Percentiles rank a stretch among this genome's conserved stretches.
Evolutionary conservation across 1,140 invertebrate species (phyloP).

Genomic region (Augochlora pura): DNA sequence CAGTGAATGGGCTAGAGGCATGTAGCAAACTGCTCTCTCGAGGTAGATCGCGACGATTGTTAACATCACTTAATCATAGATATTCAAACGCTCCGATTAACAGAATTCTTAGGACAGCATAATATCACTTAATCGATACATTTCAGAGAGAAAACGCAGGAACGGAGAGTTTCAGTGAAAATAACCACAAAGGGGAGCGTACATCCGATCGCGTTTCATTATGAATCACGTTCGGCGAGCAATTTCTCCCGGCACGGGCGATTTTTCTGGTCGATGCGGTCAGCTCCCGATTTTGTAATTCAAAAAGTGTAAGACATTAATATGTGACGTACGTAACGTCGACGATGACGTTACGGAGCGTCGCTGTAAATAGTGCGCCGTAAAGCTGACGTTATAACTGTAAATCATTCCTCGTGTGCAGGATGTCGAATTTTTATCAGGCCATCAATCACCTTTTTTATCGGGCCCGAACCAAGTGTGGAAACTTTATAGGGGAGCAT

Average conservation of each 20-base stretch:
- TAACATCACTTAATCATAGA: constrained; percentile 29
- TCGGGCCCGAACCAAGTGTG: constrained; percentile 1
- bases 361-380: constrained; percentile 40
- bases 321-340: constrained; percentile 39
- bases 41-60: constrained; percentile 47
- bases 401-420: constrained; percentile 39
- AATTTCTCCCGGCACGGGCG: not conserved
- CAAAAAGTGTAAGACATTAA: constrained; percentile 29
- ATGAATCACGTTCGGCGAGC: not conserved
- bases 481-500: constrained; percentile 6
- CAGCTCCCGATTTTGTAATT: constrained; percentile 10
- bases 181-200: not conserved
- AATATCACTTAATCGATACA: not conserved
- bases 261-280: constrained; percentile 13
- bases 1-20: constrained; percentile 43
- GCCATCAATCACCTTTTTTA: constrained; percentile 31
- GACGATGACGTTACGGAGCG: constrained; percentile 37
- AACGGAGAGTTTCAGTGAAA: not conserved
- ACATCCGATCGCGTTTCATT: not conserved
- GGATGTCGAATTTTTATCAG: constrained; percentile 47
- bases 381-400: constrained; percentile 42
- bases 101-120: not conserved
- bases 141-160: not conserved
- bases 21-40: constrained; percentile 44
- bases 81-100: not conserved